Percentiles rank a stretch among this genome's conserved stretches.
Evolutionary conservation across 2,888 invertebrate species (phyloP).

Genomic region (Tubiluchus corallicola): DNA sequence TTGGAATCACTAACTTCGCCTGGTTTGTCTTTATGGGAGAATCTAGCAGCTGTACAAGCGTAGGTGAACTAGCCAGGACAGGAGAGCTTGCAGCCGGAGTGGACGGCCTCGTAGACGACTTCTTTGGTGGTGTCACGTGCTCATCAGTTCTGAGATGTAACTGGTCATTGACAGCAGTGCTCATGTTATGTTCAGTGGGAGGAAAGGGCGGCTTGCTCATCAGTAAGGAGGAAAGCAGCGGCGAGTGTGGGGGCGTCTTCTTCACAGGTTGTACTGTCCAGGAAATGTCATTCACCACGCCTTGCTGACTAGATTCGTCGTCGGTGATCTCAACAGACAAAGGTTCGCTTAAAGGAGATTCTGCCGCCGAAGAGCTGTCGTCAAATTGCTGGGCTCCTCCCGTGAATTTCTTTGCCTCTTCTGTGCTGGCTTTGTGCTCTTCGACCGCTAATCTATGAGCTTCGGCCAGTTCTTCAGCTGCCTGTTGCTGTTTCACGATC

Average conservation of each 20-base stretch:
- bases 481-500: constrained; percentile 49
- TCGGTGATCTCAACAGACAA: not conserved
- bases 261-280: constrained; percentile 14
- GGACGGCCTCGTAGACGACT: too few species aligned
- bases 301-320: not conserved
- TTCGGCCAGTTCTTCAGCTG: constrained; percentile 42
- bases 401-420: constrained; percentile 5
- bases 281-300: constrained; percentile 17
- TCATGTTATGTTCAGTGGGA: constrained; percentile 14
- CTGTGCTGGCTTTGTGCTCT: constrained; percentile 12
- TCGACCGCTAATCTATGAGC: constrained; percentile 47
- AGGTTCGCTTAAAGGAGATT: not conserved
- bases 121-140: too few species aligned
- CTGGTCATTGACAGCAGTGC: too few species aligned
- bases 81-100: too few species aligned
- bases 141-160: too few species aligned
- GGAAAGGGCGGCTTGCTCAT: constrained; percentile 44
- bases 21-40: too few species aligned
- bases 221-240: constrained; percentile 58
- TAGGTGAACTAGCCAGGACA: too few species aligned
- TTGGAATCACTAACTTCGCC: too few species aligned
- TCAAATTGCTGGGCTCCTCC: not conserved
- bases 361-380: not conserved
- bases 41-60: too few species aligned
- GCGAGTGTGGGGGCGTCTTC: constrained; percentile 31